Base-by-base conservation (phyloP, 2,888 invertebrate species). In the Hemistola chrysoprasaria region DNA sequence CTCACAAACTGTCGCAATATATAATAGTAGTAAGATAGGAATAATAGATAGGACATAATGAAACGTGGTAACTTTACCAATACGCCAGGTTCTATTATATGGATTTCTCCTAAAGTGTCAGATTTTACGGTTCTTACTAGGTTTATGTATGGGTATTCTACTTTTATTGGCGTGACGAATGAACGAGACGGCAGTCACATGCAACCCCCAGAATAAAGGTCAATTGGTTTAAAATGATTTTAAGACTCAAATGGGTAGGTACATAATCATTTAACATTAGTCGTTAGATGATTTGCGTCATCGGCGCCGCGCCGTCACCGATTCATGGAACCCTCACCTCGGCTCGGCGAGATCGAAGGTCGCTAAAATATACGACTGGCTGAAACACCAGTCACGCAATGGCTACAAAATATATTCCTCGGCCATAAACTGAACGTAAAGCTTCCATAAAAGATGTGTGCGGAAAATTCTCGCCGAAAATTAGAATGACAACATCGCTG, bases 181-280 rank as follows among this genome's bases (percentile, higher is more conserved):
- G 6, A 1, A 37, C 66, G 66, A 68, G 78, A 69, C 63, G 50
- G 48, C 45, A 47, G 16, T 16, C 66, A 67, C 74, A 73, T 74
- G 78, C 70, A 59, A 59, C 58, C 62, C 46, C 47, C 56, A 50
- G 59, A 76, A 80, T 61, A 61, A 66, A 71, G 79, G 81, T 83
- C 85, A 85, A 85, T 80, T 85, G 71, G 56, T 61, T 61, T 64
- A 64, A 71, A 70, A 76, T 71, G 71, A 71, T 74, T 71, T 71
- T 69, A 82, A 80, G 81, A 74, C 70, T 67, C 21, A 34, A 77
- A 79, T 75, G 68, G 75, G 16, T 16, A 16, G 3, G n/a, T n/a
- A n/a, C n/a, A 69, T 71, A 78, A 83, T 75, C 71, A 83, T 77
- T 77, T 75, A 61, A 69, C 72, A 79, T 79, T 75, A 60, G 57